Percentiles rank a stretch among this genome's conserved stretches.
These are phyloP conservation scores for Rhea americana DNA, from an alignment of 2,113 vertebrate genomes.

Conservation along the genomic window DNA sequence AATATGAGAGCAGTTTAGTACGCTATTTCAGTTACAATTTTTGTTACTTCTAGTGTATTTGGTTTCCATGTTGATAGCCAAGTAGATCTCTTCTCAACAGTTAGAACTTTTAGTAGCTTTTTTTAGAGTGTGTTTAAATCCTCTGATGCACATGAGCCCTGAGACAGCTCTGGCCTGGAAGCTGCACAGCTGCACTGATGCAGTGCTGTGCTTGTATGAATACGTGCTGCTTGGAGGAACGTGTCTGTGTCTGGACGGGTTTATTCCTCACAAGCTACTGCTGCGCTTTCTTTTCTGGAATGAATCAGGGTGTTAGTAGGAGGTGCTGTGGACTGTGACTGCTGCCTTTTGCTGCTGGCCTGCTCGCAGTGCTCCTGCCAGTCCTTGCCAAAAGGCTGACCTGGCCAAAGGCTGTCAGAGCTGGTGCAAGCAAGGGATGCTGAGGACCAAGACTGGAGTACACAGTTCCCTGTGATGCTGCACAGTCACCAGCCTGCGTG, in stretches of 20 bases:
- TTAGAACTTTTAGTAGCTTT: background rate
- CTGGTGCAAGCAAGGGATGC: accelerated
- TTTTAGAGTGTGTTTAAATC: background rate
- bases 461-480: accelerated
- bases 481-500: background rate
- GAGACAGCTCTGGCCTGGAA: background rate
- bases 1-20: background rate
- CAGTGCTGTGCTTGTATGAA: background rate
- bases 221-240: background rate
- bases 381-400: background rate
- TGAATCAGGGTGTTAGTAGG: background rate
- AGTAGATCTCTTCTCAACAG: accelerated
- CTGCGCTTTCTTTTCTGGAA: background rate
- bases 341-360: background rate
- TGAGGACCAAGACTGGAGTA: accelerated
- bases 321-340: accelerated
- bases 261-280: background rate
- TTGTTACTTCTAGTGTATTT: accelerated
- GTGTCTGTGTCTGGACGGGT: background rate
- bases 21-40: background rate
- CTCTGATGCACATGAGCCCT: accelerated
- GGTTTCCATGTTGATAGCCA: accelerated
- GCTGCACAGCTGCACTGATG: background rate
- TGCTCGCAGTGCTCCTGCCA: background rate
- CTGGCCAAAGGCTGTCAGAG: background rate